Evolutionary conservation across 2,797 vertebrate genomes (phyloP), one percentile per base, ranked within the genome.

Genomic region (Acrossocheilus fasciatus): DNA sequence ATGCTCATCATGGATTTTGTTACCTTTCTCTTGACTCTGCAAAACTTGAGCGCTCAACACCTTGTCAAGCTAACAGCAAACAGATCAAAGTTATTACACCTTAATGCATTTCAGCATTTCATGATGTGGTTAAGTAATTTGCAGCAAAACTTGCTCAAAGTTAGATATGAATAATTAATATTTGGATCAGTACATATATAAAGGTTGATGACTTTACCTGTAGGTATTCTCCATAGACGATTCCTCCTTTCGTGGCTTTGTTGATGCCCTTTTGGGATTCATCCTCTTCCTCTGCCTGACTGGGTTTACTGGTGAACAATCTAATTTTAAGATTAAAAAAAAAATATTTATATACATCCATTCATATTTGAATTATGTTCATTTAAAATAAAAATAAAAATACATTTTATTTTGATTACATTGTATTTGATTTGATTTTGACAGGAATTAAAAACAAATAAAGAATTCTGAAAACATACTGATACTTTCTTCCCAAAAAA

Each of bases 1-100:
- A 87, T 99, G 98, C 81, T 99, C 98, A 83, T 99, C 98, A 0
- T 99, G 98, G 89, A 99, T 98, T 95, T 96, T 99, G 79, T 98
- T 97, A 39, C 97, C 98, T 86, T 96, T 97, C 76, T 97, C 85
- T 93, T 98, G 97, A 93, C 98, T 99, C 90, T 98, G 96, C 89
- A 99, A 94, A 70, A 97, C 96, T 92, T 99, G 98, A 8, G 98
- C 97, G 9, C 94, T 92, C 90, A 98, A 66, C 87, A 99, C 90
- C 95, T 99, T 99, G 89, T 97, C 92, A 81, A 99, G 95, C 98
- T 99, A 92, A 76, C 11, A 66, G 62, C 23, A 78, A 34, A 78
- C 43, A 23, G 10, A 72, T 12, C 36, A 8, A 52, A 12, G 4
- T n/a, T 30, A 85, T 62, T n/a, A 66, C 41, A 83, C 10, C 3